Evolutionary conservation across 2,113 vertebrate species (phyloP).

Genomic region (Cricetomys ansorgei): DNA sequence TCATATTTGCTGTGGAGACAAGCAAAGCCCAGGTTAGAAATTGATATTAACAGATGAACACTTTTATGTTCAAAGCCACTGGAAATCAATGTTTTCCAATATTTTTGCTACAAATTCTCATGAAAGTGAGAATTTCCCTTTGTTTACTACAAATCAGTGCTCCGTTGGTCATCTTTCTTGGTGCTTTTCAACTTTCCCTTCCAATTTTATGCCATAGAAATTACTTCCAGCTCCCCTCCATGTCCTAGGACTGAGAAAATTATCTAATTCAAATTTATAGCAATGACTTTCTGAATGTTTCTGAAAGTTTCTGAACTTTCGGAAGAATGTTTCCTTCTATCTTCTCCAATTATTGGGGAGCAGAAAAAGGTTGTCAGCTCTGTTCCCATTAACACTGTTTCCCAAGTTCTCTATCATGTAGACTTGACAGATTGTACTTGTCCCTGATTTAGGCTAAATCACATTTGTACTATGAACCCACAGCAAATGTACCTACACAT

Average conservation of each 20-base stretch:
- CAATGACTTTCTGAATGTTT: not conserved
- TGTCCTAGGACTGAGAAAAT: not conserved
- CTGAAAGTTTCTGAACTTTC: no score
- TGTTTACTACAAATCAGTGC: not conserved
- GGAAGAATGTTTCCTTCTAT: not conserved
- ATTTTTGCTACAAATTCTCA: not conserved
- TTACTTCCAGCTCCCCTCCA: not conserved
- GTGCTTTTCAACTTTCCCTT: not conserved
- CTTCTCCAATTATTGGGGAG: not conserved
- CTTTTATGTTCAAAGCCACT: not conserved
- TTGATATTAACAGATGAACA: not conserved
- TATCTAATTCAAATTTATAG: not conserved
- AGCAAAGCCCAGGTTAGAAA: not conserved
- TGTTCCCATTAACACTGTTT: not conserved
- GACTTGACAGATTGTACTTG: not conserved
- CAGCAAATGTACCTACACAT: accelerated
- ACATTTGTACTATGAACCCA: not conserved
- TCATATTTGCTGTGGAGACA: not conserved
- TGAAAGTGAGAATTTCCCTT: not conserved
- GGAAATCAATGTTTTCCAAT: not conserved
- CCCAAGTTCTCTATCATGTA: accelerated
- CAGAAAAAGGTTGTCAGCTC: not conserved
- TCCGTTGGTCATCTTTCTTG: not conserved
- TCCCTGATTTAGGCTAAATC: not conserved
- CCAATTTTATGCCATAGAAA: not conserved